A percentile compares a stretch with the other conserved stretches of the same genome.
These are phyloP conservation scores for Aplochiton taeniatus DNA, from an alignment of 2,797 vertebrate genomes.

Conservation along the genomic window DNA sequence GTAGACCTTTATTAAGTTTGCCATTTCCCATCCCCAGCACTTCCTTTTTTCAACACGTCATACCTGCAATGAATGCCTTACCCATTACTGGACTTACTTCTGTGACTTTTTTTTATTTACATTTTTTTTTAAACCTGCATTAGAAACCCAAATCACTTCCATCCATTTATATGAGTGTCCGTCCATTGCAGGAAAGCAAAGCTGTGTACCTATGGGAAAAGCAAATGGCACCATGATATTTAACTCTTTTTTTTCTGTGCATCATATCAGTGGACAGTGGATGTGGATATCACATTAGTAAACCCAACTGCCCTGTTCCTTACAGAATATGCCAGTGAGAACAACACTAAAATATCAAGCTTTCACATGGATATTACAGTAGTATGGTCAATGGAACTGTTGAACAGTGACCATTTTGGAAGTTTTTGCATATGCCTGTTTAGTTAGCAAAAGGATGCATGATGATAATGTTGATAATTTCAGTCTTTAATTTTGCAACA, in stretches of 20 bases:
- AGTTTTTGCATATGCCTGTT: constrained; percentile 44
- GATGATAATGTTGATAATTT: constrained; percentile 37
- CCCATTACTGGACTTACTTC: constrained; percentile 51
- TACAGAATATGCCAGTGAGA: constrained; percentile 33
- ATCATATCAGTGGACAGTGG: constrained; percentile 26
- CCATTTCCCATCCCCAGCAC: not conserved
- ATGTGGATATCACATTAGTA: not conserved
- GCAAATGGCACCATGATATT: constrained; percentile 34
- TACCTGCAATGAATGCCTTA: constrained; percentile 68
- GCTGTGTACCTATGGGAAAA: constrained; percentile 19
- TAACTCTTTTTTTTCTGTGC: constrained; percentile 22
- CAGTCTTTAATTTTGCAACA: constrained; percentile 28
- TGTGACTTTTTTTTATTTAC: constrained; percentile 48
- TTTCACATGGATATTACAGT: constrained; percentile 34
- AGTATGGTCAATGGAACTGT: constrained; percentile 33
- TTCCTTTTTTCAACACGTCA: constrained; percentile 33
- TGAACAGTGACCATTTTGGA: constrained; percentile 52
- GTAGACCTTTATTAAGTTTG: constrained; percentile 21
- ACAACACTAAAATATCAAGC: constrained; percentile 21
- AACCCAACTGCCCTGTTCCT: constrained; percentile 22
- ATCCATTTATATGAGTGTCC: constrained; percentile 34
- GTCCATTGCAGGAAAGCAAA: constrained; percentile 33
- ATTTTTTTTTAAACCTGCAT: constrained; percentile 36
- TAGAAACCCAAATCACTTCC: constrained; percentile 37
- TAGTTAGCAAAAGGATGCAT: constrained; percentile 52